phyloP scores from a whole-genome alignment of 2,888 invertebrate species.

The Drosophila histrio region DNA sequence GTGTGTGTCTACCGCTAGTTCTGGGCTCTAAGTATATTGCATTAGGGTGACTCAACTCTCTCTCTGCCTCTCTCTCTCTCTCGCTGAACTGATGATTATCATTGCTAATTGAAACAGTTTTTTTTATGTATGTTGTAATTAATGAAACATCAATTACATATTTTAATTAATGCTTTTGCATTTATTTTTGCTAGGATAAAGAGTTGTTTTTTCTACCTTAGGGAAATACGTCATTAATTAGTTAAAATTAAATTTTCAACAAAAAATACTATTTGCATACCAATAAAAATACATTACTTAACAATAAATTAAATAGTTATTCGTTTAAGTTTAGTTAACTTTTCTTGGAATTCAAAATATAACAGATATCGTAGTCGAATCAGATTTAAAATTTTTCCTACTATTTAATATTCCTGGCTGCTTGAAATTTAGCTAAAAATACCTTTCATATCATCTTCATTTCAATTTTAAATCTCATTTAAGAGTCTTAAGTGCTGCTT shows the following conservation, averaged over 20 bases:
- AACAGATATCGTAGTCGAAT: too few relatives aligned
- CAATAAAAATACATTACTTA: too few relatives aligned
- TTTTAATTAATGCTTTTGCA: conserved; percentile 19
- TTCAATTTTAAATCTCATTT: background rate
- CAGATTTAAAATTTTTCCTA: too few relatives aligned
- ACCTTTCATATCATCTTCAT: background rate
- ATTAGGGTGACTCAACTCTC: conserved; percentile 50
- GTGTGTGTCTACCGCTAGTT: conserved; percentile 10
- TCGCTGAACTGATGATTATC: conserved; percentile 33
- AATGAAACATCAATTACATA: conserved; percentile 32
- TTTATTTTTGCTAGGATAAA: too few relatives aligned
- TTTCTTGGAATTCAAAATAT: too few relatives aligned
- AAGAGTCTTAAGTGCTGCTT: background rate
- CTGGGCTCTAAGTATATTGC: conserved; percentile 18
- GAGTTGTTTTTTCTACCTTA: background rate
- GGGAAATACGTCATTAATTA: too few relatives aligned
- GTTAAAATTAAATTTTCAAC: too few relatives aligned
- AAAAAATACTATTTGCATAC: too few relatives aligned
- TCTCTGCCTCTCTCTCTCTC: background rate
- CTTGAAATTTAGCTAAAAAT: background rate
- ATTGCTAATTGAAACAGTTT: conserved; percentile 16
- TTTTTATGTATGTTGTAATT: conserved; percentile 20
- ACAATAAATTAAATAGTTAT: too few relatives aligned
- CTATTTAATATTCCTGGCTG: background rate
- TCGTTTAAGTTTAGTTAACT: too few relatives aligned